These are phyloP conservation scores for Brachionus asplanchnoidis DNA, from an alignment of 1,140 invertebrate genomes.

Conservation along the genomic window DNA sequence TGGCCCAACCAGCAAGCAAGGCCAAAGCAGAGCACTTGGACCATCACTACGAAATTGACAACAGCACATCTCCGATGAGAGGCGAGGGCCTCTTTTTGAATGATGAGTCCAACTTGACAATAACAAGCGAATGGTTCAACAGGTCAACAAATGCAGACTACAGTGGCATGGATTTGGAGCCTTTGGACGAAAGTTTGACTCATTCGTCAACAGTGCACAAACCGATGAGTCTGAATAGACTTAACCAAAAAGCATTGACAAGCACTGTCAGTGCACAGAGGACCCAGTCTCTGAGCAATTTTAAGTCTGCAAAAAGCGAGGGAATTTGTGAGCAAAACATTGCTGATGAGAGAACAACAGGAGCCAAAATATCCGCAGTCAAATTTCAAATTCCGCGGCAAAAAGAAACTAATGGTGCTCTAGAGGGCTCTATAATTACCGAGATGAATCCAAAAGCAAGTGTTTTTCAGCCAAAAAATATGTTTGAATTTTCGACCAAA, in stretches of 20 bases:
- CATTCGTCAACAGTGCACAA: not conserved
- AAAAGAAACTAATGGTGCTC: slow-evolving; percentile 1
- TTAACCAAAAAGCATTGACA: slow-evolving; percentile 28
- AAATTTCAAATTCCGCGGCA: slow-evolving; percentile 1
- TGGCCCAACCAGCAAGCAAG: not conserved
- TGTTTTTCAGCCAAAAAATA: not conserved
- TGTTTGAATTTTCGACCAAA: slow-evolving; percentile 14
- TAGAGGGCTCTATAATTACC: not conserved
- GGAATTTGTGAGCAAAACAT: not conserved
- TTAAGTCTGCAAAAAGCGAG: not conserved
- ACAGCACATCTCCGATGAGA: slow-evolving; percentile 24
- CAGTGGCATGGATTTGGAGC: slow-evolving; percentile 30
- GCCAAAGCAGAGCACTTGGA: not conserved
- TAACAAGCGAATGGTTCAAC: slow-evolving; percentile 39
- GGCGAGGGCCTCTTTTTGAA: slow-evolving; percentile 39
- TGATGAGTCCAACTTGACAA: slow-evolving; percentile 35
- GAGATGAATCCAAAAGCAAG: slow-evolving; percentile 5
- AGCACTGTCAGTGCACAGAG: slow-evolving; percentile 39
- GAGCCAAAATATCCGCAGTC: not conserved
- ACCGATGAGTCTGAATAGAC: not conserved
- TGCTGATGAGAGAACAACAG: not conserved
- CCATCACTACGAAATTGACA: slow-evolving; percentile 26
- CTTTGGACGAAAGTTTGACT: slow-evolving; percentile 35
- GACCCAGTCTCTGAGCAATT: slow-evolving; percentile 27
- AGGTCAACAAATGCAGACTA: slow-evolving; percentile 16